Conservation (phyloP, 2,888 invertebrate genomes). For the Bursaphelenchus okinawaensis region DNA sequence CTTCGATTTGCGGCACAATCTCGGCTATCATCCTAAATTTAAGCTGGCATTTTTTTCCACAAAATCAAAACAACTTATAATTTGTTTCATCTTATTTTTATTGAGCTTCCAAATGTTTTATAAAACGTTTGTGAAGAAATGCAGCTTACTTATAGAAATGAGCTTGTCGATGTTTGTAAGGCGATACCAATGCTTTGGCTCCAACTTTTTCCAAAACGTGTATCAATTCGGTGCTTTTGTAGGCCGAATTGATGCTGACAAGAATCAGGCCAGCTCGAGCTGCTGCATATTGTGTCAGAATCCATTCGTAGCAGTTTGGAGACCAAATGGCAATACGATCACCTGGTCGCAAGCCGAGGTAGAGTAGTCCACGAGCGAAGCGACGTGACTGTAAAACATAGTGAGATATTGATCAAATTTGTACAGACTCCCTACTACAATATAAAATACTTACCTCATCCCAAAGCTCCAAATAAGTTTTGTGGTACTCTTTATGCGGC, state of each 20-base stretch:
- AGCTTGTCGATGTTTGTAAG: constrained; percentile 66
- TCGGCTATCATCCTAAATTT: constrained; percentile 62
- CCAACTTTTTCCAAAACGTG: constrained; percentile 69
- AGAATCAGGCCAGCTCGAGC: constrained; percentile 70
- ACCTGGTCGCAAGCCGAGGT: constrained; percentile 67
- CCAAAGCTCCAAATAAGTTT: constrained; percentile 42
- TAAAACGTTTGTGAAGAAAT: not conserved
- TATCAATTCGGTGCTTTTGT: constrained; percentile 68
- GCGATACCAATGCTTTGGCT: constrained; percentile 66
- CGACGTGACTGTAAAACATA: constrained; percentile 67
- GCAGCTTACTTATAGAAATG: constrained; percentile 64
- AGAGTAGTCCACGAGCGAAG: constrained; percentile 70
- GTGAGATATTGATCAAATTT: not conserved
- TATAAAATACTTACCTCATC: constrained; percentile 36
- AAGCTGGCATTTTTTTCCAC: too few relatives aligned
- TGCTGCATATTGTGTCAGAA: constrained; percentile 68
- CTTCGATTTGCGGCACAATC: constrained; percentile 17
- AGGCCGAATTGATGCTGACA: constrained; percentile 66
- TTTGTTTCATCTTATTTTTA: too few relatives aligned
- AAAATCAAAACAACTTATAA: too few relatives aligned
- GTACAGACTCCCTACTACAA: not conserved
- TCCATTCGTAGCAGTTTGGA: constrained; percentile 73
- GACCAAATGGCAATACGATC: constrained; percentile 67
- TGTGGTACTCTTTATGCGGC: constrained; percentile 40
- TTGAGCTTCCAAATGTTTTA: too few relatives aligned